phyloP scores from a whole-genome alignment of 2,888 invertebrate species.

The Steinernema hermaphroditum region DNA sequence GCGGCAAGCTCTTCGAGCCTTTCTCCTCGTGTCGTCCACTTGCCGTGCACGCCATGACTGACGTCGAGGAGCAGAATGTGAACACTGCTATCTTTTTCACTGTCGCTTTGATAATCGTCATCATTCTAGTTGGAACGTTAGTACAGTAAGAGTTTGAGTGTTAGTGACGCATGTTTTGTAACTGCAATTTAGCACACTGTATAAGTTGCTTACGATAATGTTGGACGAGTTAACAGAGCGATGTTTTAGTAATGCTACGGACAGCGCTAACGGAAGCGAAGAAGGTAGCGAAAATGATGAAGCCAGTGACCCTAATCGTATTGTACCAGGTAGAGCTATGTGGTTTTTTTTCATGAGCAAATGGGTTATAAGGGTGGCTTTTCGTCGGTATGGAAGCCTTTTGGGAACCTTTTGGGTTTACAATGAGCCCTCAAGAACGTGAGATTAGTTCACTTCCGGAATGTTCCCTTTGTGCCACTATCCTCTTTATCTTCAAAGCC shows the following conservation, averaged over 20 bases:
- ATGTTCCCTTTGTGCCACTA: too few relatives aligned
- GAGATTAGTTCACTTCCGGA: too few relatives aligned
- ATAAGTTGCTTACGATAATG: slow-evolving; percentile 17
- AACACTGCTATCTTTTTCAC: slow-evolving; percentile 4
- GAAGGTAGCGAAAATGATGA: slow-evolving; percentile 61
- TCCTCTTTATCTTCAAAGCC: too few relatives aligned
- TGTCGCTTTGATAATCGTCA: not conserved
- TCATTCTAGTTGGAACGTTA: not conserved
- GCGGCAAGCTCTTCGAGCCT: not conserved
- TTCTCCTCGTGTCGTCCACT: not conserved
- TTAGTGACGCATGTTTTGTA: slow-evolving; percentile 6
- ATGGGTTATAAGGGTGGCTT: too few relatives aligned
- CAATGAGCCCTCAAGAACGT: too few relatives aligned
- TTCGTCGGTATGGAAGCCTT: too few relatives aligned
- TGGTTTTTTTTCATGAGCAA: not conserved
- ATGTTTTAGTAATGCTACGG: slow-evolving; percentile 53
- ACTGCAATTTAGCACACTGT: not conserved
- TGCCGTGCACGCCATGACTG: not conserved
- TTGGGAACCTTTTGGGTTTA: too few relatives aligned
- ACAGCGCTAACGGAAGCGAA: slow-evolving; percentile 49
- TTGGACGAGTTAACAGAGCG: not conserved
- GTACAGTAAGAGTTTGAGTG: slow-evolving; percentile 8
- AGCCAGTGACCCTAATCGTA: slow-evolving; percentile 48
- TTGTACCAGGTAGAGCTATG: slow-evolving; percentile 42
- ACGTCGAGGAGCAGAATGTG: not conserved